Evolutionary conservation across 2,113 vertebrate genomes (phyloP), one percentile per base, ranked within the genome.

Genomic region (Poeciliopsis turrubarensis): DNA sequence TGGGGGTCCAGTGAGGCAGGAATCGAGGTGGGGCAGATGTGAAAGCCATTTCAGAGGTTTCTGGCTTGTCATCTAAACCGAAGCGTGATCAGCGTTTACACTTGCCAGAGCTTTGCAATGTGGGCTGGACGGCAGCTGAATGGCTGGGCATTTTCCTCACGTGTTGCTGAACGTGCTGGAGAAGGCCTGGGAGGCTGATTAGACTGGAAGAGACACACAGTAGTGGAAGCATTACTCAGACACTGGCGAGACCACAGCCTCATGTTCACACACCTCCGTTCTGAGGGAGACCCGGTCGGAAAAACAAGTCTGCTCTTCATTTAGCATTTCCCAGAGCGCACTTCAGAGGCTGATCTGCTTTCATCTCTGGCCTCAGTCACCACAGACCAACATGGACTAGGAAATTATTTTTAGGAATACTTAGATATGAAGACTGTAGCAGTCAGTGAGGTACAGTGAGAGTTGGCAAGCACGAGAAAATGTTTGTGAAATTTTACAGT

Each of bases 161-260:
- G 77, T 92, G 92, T 13, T 32, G 73, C 39, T 17, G 14, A 89
- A 92, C 76, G 88, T 92, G 90, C 86, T n/a, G 51, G 9, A 25
- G 65, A 57, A 12, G 27, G 26, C 65, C 69, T 51, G 39, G 62
- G 64, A 27, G 67, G 62, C 72, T 90, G 82, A 87, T 75, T 80
- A 70, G 86, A 87, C 39, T 57, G 74, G 81, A 87, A 80, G 81
- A 87, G 80, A 84, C 77, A 77, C 80, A 71, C 65, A 77, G 85
- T 75, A 76, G 83, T 84, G 81, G 87, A 83, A 86, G 85, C 68
- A 69, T 87, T 89, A 87, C 88, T 90, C 89, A 92, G 82, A 85
- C 69, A 32, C 69, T 57, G 85, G 84, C 86, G 65, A 86, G 87
- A 91, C 89, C 73, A 60, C 74, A 64, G 79, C 39, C 83, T 90